Evolutionary conservation across 2,113 vertebrate species (phyloP), one percentile per base, ranked within the genome.

Genomic region (Oncorhynchus nerka): DNA sequence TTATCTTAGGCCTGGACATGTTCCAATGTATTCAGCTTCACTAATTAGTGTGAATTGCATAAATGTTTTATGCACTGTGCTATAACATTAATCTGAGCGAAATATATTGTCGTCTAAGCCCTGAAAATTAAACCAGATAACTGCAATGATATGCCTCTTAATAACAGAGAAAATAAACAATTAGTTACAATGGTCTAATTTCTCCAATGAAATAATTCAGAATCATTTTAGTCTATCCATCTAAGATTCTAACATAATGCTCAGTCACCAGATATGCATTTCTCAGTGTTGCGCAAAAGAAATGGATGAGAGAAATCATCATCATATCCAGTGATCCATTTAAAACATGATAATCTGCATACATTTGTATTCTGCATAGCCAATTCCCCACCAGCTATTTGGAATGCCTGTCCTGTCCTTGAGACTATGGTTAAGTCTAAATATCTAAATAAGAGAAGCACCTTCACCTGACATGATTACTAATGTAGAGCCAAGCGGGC

Each of bases 381-480:
- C 79, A 77, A 76, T 79, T 83, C 79, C 61, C 79, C 62, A 7
- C n/a, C 8, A 68, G 76, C 88, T 93, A 89, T 90, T 91, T 91
- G 79, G 70, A 45, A 90, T 88, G 86, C 86, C 80, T 80, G 76
- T 74, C 76, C 83, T 81, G 87, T 83, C 85, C 89, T 90, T 88
- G 86, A 77, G 75, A 89, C 87, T 72, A 90, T 83, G 78, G 88
- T 86, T 84, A 85, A 82, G 82, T 86, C 82, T 83, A 79, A 86
- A 86, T 83, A 86, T 86, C 82, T 83, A 79, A 86, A 86, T 83
- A 86, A 87, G 83, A 84, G 85, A 71, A 86, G 81, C 88, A 86
- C 86, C 87, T 88, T 86, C 86, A 89, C 89, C 88, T 87, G 87
- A 90, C 83, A 77, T 81, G 88, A 87, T 81, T 88, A 80, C 85